Conservation (phyloP, 2,888 invertebrate species). For the Tipula helvola region DNA sequence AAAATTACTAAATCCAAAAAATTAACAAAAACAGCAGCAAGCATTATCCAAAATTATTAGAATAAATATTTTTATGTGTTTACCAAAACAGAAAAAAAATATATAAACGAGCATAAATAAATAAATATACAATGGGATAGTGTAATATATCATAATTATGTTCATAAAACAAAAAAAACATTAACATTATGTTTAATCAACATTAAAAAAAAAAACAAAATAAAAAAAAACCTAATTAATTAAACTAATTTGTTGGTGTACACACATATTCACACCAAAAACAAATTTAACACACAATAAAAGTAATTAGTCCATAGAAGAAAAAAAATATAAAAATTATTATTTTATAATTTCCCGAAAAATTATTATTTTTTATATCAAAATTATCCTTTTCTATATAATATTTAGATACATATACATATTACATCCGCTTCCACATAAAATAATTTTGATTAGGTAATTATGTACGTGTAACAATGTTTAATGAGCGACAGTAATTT, state of each 20-base stretch:
- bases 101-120: neutral
- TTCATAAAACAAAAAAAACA: neutral
- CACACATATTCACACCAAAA: neutral
- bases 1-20: neutral
- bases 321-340: neutral
- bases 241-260: neutral
- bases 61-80: neutral
- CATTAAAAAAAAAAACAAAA: neutral
- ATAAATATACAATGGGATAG: neutral
- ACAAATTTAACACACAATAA: neutral
- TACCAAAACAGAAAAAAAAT: neutral
- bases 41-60: neutral
- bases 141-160: neutral
- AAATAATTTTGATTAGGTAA: neutral
- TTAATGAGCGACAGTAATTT: neutral
- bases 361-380: neutral
- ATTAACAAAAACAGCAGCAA: neutral
- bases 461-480: neutral
- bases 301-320: neutral
- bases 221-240: neutral
- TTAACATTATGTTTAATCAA: neutral
- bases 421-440: neutral
- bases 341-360: neutral
- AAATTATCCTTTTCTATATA: neutral
- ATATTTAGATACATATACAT: neutral